These are phyloP conservation scores for Bombus fervidus DNA, from an alignment of 1,140 invertebrate species.

Conservation along the genomic window DNA sequence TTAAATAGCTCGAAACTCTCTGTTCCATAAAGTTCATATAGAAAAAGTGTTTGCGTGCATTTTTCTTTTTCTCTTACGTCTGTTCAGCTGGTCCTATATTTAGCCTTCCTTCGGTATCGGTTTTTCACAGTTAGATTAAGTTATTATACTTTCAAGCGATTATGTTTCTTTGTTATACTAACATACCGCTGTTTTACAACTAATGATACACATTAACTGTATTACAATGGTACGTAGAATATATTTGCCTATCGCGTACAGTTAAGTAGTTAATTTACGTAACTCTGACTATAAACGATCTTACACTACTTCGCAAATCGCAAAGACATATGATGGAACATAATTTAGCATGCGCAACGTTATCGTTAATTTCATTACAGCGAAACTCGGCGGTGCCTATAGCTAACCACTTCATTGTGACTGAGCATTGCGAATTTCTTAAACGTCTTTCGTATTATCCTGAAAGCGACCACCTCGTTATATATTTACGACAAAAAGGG, in stretches of 20 bases:
- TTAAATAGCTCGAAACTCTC: not conserved
- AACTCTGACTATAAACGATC: too few species aligned
- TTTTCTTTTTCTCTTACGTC: not conserved
- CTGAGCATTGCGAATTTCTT: slow-evolving; percentile 25
- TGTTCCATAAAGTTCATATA: not conserved
- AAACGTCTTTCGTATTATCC: slow-evolving; percentile 24
- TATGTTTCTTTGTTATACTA: too few species aligned
- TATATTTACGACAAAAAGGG: slow-evolving; percentile 4
- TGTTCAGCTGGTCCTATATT: not conserved
- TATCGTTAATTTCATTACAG: slow-evolving; percentile 30
- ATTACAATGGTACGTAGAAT: too few species aligned
- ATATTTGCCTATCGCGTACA: too few species aligned
- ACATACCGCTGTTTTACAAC: too few species aligned
- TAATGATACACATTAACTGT: too few species aligned
- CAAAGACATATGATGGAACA: not conserved
- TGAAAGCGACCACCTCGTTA: slow-evolving; percentile 5
- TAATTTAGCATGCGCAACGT: not conserved
- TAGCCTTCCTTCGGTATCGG: too few species aligned
- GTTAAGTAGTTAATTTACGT: too few species aligned
- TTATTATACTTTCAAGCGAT: not conserved
- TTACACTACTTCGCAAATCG: too few species aligned
- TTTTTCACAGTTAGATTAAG: too few species aligned
- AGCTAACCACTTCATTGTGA: slow-evolving; percentile 25
- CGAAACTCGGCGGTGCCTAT: slow-evolving; percentile 2
- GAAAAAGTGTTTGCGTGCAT: not conserved